Percentiles rank a stretch among this genome's conserved stretches.
Evolutionary conservation across 2,888 invertebrate species (phyloP).

Genomic region (Sicus ferrugineus): DNA sequence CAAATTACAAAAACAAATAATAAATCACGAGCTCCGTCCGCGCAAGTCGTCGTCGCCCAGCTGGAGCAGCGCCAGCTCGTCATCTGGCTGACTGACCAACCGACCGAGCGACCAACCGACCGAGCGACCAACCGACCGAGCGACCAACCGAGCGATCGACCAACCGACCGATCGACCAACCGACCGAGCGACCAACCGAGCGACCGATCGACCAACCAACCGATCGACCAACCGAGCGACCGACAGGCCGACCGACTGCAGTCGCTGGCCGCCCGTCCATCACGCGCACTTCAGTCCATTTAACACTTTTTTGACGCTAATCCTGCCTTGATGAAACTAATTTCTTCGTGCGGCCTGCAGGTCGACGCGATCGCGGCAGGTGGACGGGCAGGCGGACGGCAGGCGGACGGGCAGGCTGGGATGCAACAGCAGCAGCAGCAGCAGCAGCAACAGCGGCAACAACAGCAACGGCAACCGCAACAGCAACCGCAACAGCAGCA

Average conservation of each 20-base stretch:
- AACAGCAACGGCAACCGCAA: background rate
- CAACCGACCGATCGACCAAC: slow-evolving; percentile 32
- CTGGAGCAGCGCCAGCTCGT: background rate
- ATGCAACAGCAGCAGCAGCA: background rate
- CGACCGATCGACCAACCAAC: no score
- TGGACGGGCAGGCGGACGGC: slow-evolving; percentile 39
- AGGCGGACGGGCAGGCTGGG: slow-evolving; percentile 28
- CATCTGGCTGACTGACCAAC: no score
- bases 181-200: background rate
- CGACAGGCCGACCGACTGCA: slow-evolving; percentile 36
- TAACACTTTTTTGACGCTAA: slow-evolving; percentile 66
- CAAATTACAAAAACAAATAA: slow-evolving; percentile 21
- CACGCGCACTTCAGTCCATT: slow-evolving; percentile 64
- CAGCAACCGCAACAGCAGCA: background rate
- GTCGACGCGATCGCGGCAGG: slow-evolving; percentile 48
- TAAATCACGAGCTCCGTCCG: slow-evolving; percentile 20
- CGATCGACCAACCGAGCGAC: background rate
- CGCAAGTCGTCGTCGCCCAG: background rate
- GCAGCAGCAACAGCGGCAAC: background rate
- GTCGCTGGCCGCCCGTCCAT: slow-evolving; percentile 55
- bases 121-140: no score
- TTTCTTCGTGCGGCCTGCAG: slow-evolving; percentile 59
- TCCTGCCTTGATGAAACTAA: slow-evolving; percentile 65
- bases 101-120: background rate
- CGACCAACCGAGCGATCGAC: background rate